Base-by-base conservation (phyloP, 1,140 invertebrate genomes). In the Eulimnadia texana region DNA sequence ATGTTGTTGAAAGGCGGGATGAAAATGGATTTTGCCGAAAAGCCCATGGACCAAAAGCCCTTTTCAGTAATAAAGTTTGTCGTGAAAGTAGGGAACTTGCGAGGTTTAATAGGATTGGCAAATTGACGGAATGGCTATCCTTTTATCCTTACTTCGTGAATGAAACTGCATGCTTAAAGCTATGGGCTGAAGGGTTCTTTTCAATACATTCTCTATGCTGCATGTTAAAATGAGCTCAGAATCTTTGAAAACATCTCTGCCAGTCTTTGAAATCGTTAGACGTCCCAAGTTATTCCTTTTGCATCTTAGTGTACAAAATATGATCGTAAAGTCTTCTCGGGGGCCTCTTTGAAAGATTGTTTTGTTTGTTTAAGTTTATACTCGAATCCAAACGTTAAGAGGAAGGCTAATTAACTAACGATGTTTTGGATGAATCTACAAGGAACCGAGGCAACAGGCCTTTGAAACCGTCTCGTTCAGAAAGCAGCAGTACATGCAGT, bases 401-500 rank as follows among this genome's bases (percentile, higher is more conserved):
- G n/a, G n/a, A n/a, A n/a, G n/a, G n/a, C n/a, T n/a, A n/a, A n/a
- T n/a, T n/a, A n/a, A n/a, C n/a, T n/a, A n/a, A n/a, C n/a, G n/a
- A n/a, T n/a, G n/a, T n/a, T n/a, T n/a, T n/a, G n/a, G n/a, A n/a
- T n/a, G n/a, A n/a, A n/a, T n/a, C n/a, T n/a, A n/a, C n/a, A 42
- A 42, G 33, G 33, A 42, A 42, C 33, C 33, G 33, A 16, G 33
- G 33, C 6, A 42, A 42, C 64, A 24, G 63, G 62, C 47, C 50
- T 11, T 20, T 23, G 27, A 63, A 53, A 63, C 50, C 62, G 10
- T 53, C 23, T 23, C 55, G 62, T 51, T 63, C 62, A 29, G 62
- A 63, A 28, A 63, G 62, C 49, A 58, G 84, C 0, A 83, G 81
- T 47, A 87, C 84, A 3, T 86, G 84, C 69, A 82, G 80, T 47